Conservation (phyloP, 2,888 invertebrate genomes). For the Platerodrilus igneus region DNA sequence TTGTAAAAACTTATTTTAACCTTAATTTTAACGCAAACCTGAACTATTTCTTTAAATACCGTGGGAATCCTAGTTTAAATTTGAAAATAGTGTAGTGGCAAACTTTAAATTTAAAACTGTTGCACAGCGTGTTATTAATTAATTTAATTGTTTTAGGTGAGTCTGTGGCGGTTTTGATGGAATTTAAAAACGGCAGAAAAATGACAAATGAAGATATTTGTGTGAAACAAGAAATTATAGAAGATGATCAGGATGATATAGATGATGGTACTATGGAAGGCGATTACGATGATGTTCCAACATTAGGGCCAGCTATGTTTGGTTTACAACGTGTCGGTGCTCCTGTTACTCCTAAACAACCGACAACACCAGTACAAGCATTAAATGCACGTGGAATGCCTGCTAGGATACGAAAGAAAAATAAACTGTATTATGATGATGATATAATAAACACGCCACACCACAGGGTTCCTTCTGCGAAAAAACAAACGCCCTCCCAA, state of each 20-base stretch:
- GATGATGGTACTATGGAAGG: slow-evolving; percentile 52
- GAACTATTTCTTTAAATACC: too few species aligned
- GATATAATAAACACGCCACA: slow-evolving; percentile 78
- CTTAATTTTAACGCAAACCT: too few species aligned
- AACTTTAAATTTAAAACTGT: slow-evolving; percentile 41
- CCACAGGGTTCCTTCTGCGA: slow-evolving; percentile 67
- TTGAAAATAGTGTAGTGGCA: slow-evolving; percentile 45
- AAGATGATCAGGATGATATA: slow-evolving; percentile 57
- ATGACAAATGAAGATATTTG: slow-evolving; percentile 38
- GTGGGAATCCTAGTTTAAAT: slow-evolving; percentile 39
- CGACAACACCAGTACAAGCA: slow-evolving; percentile 68
- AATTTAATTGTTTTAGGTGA: slow-evolving; percentile 45
- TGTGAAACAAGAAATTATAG: slow-evolving; percentile 39
- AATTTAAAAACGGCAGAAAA: slow-evolving; percentile 54
- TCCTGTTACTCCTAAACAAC: slow-evolving; percentile 66
- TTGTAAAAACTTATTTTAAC: too few species aligned
- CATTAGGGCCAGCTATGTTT: slow-evolving; percentile 73
- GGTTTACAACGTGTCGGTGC: slow-evolving; percentile 79
- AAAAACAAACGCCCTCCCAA: slow-evolving; percentile 56
- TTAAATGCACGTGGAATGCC: slow-evolving; percentile 87
- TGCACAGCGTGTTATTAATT: slow-evolving; percentile 7
- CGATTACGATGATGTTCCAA: slow-evolving; percentile 64
- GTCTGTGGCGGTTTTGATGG: slow-evolving; percentile 52
- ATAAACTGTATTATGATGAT: slow-evolving; percentile 81
- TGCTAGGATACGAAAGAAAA: slow-evolving; percentile 83